Evolutionary conservation across 2,797 vertebrate genomes (phyloP), one percentile per base, ranked within the genome.

Genomic region (Cottoperca gobio): DNA sequence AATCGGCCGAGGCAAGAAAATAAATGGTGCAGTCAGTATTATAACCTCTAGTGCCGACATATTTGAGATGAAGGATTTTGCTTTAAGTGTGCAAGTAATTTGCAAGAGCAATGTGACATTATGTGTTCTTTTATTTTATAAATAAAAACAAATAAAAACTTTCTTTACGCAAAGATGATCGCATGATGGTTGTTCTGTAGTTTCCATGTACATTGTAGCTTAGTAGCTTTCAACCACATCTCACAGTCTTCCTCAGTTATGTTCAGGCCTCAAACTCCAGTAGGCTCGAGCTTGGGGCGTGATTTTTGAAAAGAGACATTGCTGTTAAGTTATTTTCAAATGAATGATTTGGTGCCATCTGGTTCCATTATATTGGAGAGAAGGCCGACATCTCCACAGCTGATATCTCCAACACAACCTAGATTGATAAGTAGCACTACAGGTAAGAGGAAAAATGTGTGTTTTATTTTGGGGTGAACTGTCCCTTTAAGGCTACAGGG

Each of bases 1-100:
- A 85, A 90, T 77, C 37, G 40, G 60, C 42, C 1, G 8, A 77
- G 59, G 53, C 65, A 67, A 46, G 65, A 39, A 67, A 86, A 54
- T 0, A 87, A 84, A 85, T 43, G 24, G 59, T 72, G 70, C 76
- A 68, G 81, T 86, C 76, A 82, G 78, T 68, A 52, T 72, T 70
- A 66, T 65, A 81, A 86, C 69, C 61, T 76, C 70, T 43, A 43
- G 49, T 65, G 79, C 77, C 77, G 43, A 81, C 54, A 67, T 61
- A 74, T 84, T 60, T 70, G 26, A 84, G 59, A 78, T 82, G 55
- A 72, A 81, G 62, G 54, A 70, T 80, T 69, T 48, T 65, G 55
- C 63, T 70, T 73, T 73, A 67, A 74, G 61, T 63, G 70, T 57
- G 70, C 55, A 35, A 48, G 63, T 73, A 26, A 69, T 85, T 80